Percentiles rank a stretch among this genome's conserved stretches.
These are phyloP conservation scores for Lophotis ruficrista DNA, from an alignment of 2,113 vertebrate species.

Conservation along the genomic window DNA sequence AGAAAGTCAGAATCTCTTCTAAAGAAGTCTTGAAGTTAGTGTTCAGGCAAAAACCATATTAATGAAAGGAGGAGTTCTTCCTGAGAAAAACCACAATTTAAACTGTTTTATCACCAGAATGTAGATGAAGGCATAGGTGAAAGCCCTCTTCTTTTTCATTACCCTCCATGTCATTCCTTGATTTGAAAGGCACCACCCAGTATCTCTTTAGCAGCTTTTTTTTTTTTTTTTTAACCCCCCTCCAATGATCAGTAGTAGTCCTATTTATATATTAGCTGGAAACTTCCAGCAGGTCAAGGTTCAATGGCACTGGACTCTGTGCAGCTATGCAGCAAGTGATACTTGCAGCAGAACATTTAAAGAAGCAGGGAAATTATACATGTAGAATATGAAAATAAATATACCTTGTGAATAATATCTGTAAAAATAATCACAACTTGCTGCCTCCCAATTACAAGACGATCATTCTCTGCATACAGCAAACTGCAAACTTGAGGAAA, in stretches of 20 bases:
- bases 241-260: neutral
- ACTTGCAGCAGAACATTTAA: neutral
- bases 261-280: neutral
- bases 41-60: neutral
- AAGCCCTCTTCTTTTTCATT: neutral
- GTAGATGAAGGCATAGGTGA: neutral
- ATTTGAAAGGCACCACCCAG: neutral
- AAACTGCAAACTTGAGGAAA: neutral
- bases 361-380: neutral
- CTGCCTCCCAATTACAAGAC: neutral
- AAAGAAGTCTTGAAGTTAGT: neutral
- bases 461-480: neutral
- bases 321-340: neutral
- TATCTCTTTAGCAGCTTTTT: neutral
- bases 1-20: neutral
- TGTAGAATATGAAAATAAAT: neutral
- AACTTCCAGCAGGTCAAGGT: neutral
- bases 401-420: neutral
- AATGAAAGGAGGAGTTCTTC: neutral
- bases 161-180: neutral
- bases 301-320: neutral
- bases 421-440: neutral
- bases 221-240: too few relatives aligned
- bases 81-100: neutral
- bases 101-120: neutral